Conservation (phyloP, 2,113 vertebrate genomes). For the Leucoraja erinaceus region DNA sequence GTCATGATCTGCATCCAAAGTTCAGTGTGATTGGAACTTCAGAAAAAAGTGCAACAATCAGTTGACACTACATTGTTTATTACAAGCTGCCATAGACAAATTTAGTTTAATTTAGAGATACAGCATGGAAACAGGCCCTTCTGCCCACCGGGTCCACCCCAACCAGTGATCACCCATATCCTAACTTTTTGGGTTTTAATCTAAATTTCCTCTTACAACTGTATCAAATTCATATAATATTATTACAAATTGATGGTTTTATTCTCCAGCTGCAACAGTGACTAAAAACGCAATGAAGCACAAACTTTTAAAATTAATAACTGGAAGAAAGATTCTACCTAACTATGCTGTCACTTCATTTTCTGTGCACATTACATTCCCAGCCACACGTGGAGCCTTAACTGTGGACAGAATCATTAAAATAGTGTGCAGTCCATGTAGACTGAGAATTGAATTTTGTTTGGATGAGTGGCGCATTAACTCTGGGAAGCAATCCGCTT, state of each 20-base stretch:
- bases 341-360: neutral
- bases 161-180: too few relatives aligned
- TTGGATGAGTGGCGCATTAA: neutral
- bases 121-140: too few relatives aligned
- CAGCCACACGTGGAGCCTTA: neutral
- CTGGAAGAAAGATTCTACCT: neutral
- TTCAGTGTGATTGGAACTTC: too few relatives aligned
- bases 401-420: neutral
- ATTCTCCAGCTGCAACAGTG: neutral
- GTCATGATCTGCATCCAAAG: too few relatives aligned
- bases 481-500: neutral
- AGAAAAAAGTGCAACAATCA: too few relatives aligned
- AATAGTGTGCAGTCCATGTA: neutral
- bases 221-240: neutral
- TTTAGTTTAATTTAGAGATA: too few relatives aligned
- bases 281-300: too few relatives aligned
- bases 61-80: too few relatives aligned
- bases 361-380: neutral
- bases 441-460: neutral
- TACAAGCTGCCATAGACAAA: too few relatives aligned
- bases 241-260: neutral
- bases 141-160: neutral
- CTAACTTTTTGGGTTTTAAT: neutral
- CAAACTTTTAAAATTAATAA: neutral
- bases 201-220: neutral